Base-by-base conservation (phyloP, 1,140 invertebrate species). In the Triops cancriformis region DNA sequence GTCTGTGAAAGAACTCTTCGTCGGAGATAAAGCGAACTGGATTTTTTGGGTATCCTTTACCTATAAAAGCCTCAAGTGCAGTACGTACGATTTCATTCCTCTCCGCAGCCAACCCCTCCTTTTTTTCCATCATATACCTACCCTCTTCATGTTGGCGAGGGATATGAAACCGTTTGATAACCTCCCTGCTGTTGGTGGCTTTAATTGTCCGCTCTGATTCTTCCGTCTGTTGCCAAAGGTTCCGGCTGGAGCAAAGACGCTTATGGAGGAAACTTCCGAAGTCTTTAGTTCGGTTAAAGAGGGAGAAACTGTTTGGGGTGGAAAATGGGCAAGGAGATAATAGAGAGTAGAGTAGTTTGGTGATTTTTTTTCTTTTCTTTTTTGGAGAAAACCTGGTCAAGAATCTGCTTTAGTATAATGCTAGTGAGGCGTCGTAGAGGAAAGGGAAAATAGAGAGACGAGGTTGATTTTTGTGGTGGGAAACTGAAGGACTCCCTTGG, bases 391-490 rank as follows among this genome's bases (percentile, higher is more conserved):
- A 64, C 45, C 45, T 37, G 2, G 12, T 23, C 45, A 12, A 14
- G 45, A 64, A 64, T 64, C 51, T 64, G 51, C 18, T 64, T 64
- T 64, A 23, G 14, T 64, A 64, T 64, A 64, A 64, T 64, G 18
- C 18, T 14, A 10, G 18, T 23, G 9, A 14, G 51, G 23, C 1
- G 31, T 64, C 14, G n/a, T 64, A 23, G 18, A 64, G 51, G 51
- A 64, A 23, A 64, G 23, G 51, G 14, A 64, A 64, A 64, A 64
- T 64, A 64, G 18, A 64, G 51, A 10, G 51, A 64, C 18, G 51
- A 64, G 51, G 51, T 64, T 64, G 51, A 64, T 64, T 64, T 37
- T 64, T 64, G 51, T 64, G 51, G 51, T 64, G 51, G 51, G 51
- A 64, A 64, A 64, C 51, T 64, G 51, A 64, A 64, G 51, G 51